phyloP scores from a whole-genome alignment of 2,113 vertebrate species.

The Guaruba guarouba region DNA sequence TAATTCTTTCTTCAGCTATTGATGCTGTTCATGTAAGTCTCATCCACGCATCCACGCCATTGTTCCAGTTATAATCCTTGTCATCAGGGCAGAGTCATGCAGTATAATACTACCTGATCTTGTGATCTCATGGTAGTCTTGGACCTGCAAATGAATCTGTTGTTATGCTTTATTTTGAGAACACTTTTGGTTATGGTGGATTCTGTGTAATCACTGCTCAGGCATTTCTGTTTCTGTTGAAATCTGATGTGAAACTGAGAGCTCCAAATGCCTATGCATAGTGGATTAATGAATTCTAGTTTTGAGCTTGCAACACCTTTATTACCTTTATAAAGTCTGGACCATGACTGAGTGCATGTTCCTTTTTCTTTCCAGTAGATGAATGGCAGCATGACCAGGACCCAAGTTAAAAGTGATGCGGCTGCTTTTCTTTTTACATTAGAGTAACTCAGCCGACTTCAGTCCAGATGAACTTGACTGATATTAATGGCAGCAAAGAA shows the following conservation, averaged over 20 bases:
- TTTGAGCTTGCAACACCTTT: not conserved
- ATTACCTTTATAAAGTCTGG: not conserved
- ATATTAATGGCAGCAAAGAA: not conserved
- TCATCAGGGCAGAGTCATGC: not conserved
- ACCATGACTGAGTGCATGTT: not conserved
- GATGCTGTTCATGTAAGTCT: not conserved
- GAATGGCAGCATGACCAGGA: not conserved
- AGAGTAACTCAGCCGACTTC: not conserved
- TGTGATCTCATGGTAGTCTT: not conserved
- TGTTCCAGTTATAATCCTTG: not conserved
- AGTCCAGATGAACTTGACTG: not conserved
- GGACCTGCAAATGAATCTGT: not conserved
- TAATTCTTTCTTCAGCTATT: not conserved
- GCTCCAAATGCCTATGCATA: not conserved
- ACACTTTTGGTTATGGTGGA: not conserved
- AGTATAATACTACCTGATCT: not conserved
- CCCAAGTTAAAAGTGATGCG: not conserved
- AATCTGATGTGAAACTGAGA: constrained; percentile 20
- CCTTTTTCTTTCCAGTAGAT: not conserved
- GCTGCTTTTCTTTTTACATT: not conserved
- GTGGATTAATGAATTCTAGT: not conserved
- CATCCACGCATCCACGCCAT: too few species aligned
- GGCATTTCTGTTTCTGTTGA: not conserved
- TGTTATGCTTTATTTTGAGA: not conserved
- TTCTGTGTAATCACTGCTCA: not conserved